Conservation (phyloP, 2,113 vertebrate species). For the Hypomesus transpacificus region DNA sequence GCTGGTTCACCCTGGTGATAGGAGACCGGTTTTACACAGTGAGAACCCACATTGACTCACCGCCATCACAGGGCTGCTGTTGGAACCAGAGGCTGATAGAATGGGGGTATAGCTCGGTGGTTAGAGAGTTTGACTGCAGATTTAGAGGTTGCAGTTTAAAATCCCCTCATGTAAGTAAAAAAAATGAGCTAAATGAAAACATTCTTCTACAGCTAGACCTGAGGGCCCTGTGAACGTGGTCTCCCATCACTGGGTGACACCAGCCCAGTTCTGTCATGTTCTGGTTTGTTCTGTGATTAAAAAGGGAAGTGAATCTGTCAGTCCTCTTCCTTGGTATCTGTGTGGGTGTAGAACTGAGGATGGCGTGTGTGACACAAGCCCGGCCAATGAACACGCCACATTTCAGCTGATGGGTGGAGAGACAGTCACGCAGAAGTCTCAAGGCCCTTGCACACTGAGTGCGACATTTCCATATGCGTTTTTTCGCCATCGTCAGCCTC, state of each 20-base stretch:
- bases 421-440: not conserved
- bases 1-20: no score
- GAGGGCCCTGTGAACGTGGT: not conserved
- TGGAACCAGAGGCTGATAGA: slow-evolving; percentile 14
- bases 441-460: no score
- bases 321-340: not conserved
- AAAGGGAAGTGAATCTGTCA: not conserved
- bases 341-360: not conserved
- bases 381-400: not conserved
- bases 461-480: no score
- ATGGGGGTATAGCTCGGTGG: not conserved
- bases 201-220: no score
- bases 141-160: slow-evolving; percentile 3
- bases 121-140: slow-evolving; percentile 17
- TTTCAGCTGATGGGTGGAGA: not conserved
- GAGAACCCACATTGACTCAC: no score
- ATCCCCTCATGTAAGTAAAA: not conserved
- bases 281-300: slow-evolving; percentile 8
- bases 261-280: not conserved
- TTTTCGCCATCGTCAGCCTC: no score
- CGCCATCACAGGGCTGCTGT: not conserved
- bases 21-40: no score
- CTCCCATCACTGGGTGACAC: not conserved
- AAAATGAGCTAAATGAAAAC: not conserved
- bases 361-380: not conserved